phyloP scores from a whole-genome alignment of 2,888 invertebrate genomes.

The Melieria crassipennis region DNA sequence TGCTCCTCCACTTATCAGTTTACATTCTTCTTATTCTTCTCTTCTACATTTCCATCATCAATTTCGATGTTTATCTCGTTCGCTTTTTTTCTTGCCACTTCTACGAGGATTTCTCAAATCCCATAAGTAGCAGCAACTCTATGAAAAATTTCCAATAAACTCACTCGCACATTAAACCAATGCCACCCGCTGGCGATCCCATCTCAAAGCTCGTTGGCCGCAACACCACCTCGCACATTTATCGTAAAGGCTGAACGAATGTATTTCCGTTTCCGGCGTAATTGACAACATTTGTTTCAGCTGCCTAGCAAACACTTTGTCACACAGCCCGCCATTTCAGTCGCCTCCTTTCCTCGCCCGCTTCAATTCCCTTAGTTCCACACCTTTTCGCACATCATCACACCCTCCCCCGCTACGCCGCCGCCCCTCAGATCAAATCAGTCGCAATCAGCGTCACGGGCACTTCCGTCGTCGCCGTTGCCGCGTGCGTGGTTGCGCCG shows the following conservation, averaged over 20 bases:
- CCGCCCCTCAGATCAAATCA: constrained; percentile 5
- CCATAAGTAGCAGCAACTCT: too few species aligned
- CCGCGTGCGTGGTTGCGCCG: neutral
- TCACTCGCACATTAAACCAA: too few species aligned
- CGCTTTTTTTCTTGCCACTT: too few species aligned
- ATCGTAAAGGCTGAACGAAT: neutral
- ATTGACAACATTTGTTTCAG: constrained; percentile 6
- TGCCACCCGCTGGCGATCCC: too few species aligned
- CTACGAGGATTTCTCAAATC: too few species aligned
- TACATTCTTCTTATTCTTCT: too few species aligned
- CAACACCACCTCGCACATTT: neutral
- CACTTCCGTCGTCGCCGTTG: neutral
- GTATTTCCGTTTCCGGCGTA: constrained; percentile 1
- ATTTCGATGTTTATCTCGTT: too few species aligned
- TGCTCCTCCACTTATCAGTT: too few species aligned
- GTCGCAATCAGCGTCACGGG: neutral
- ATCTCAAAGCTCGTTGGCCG: neutral
- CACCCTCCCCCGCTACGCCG: neutral
- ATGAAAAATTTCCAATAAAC: too few species aligned
- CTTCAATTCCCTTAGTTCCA: neutral
- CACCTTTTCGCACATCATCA: neutral
- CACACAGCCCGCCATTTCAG: neutral
- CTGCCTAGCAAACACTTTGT: neutral
- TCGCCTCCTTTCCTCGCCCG: neutral
- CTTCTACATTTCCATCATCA: too few species aligned